Percentiles rank a stretch among this genome's conserved stretches.
These are phyloP conservation scores for Heliocidaris tuberculata DNA, from an alignment of 35 echinoderm and acorn worm species.

Conservation along the genomic window DNA sequence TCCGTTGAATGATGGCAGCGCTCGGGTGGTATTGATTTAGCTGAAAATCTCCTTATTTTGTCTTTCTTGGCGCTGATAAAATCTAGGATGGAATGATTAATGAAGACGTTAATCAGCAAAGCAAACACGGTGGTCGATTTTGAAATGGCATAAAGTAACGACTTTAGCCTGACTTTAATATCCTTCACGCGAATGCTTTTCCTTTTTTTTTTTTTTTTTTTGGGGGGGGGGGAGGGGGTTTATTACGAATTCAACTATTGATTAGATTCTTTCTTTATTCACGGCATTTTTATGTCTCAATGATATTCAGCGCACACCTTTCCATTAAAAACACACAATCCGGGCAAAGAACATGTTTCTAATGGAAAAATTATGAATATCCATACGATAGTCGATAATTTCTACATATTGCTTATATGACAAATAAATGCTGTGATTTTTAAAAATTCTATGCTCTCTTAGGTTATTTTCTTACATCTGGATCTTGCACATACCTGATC, in stretches of 20 bases:
- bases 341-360: no score
- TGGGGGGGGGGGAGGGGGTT: no score
- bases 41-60: conserved; percentile 39
- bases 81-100: conserved; percentile 50
- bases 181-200: not conserved
- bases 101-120: conserved; percentile 44
- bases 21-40: conserved; percentile 22
- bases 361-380: no score
- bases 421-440: no score
- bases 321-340: no score
- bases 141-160: conserved; percentile 12
- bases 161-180: not conserved
- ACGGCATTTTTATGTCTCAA: not conserved
- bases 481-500: no score
- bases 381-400: no score
- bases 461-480: no score
- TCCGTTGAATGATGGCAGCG: not conserved
- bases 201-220: not conserved
- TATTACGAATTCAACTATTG: not conserved
- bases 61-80: conserved; percentile 30
- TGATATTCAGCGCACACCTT: no score
- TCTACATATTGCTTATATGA: no score
- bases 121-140: conserved; percentile 40
- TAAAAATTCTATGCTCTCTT: no score
- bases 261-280: not conserved